Evolutionary conservation across 2,113 vertebrate genomes (phyloP), one percentile per base, ranked within the genome.

Genomic region (Percina caprodes): DNA sequence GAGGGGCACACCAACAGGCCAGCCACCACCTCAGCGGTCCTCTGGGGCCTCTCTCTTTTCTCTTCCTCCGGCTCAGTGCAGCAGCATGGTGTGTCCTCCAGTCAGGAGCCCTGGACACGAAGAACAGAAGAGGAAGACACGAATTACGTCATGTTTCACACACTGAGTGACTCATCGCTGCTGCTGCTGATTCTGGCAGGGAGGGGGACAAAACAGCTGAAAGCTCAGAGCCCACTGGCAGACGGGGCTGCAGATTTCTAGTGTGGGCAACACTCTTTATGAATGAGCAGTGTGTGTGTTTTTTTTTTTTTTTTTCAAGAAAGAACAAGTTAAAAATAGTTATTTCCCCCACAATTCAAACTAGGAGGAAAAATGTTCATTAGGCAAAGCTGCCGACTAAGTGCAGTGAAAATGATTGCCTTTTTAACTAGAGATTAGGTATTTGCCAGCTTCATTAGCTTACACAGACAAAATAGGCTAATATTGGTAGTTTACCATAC

Each of bases 81-180:
- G 92, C 79, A 89, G 87, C 94, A 95, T 94, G 86, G 84, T 92
- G 61, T 78, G 88, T 86, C 83, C 82, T 90, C 85, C 89, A 86
- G 86, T 85, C 79, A 86, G 89, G 80, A 90, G 83, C 89, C 86
- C 93, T 94, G 84, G 51, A 92, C 58, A 91, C 66, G 60, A 80
- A 86, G 68, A 90, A 63, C 80, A 86, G 77, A 89, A 91, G 69
- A 93, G 89, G 89, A 88, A 93, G 91, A 93, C 91, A 94, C 92
- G 78, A 67, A 84, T 93, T 91, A 94, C 88, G 91, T 92, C 92
- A 94, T 56, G 71, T 79, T 89, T 91, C 90, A 93, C 91, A 93
- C 90, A 90, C 72, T 67, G 80, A 84, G 80, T 94, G 93, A 94
- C 88, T 93, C 92, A 94, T 92, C 87, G 62, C 88, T 94, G 90